phyloP scores from a whole-genome alignment of 1,140 invertebrate genomes.

The Ridgeia piscesae region DNA sequence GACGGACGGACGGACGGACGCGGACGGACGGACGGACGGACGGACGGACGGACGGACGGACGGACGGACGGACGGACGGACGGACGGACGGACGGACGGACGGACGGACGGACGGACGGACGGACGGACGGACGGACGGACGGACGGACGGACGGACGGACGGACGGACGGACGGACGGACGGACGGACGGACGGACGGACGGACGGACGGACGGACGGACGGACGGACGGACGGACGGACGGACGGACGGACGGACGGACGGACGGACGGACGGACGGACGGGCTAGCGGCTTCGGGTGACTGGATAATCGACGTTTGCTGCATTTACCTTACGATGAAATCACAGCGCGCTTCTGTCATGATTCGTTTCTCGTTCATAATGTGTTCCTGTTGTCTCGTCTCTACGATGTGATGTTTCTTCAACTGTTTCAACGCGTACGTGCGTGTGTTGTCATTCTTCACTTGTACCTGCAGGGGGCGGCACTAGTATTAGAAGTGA shows the following conservation, averaged over 20 bases:
- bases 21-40: neutral
- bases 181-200: no score
- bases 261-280: no score
- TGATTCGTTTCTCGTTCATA: constrained; percentile 98
- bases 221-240: no score
- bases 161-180: no score
- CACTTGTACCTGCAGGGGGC: constrained; percentile 21
- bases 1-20: neutral
- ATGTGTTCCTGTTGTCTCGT: constrained; percentile 98
- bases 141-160: no score
- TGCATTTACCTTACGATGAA: constrained; percentile 84
- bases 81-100: neutral
- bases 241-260: no score
- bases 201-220: no score
- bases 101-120: neutral
- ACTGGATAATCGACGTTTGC: neutral
- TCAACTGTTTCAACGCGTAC: constrained; percentile 60
- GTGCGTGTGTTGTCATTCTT: constrained; percentile 23
- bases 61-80: neutral
- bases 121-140: neutral
- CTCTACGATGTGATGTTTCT: constrained; percentile 95
- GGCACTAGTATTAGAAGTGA: no score
- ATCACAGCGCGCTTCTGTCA: constrained; percentile 94
- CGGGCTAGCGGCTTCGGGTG: no score
- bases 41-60: neutral